phyloP scores from a whole-genome alignment of 2,888 invertebrate genomes.

The Octonoba sinensis region DNA sequence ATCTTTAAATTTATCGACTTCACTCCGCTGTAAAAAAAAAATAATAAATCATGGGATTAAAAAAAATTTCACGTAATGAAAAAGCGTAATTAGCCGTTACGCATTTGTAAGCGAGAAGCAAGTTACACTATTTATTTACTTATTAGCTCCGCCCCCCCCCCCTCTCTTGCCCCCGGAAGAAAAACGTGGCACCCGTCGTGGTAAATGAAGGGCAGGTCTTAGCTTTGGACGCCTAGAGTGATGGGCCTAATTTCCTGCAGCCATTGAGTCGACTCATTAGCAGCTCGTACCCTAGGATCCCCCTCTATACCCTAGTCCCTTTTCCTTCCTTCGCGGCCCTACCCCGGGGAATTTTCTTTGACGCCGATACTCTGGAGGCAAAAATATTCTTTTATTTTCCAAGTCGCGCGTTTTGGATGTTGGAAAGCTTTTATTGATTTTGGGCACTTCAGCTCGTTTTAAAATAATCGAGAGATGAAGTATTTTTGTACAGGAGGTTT shows the following conservation, averaged over 20 bases:
- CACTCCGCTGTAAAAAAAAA: neutral
- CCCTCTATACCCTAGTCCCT: neutral
- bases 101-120: neutral
- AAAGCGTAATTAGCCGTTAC: constrained; percentile 37
- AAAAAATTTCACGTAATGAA: constrained; percentile 23
- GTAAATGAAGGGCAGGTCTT: constrained; percentile 7
- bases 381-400: constrained; percentile 11
- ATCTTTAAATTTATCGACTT: no score
- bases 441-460: neutral
- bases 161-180: constrained; percentile 11
- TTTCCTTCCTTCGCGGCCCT: constrained; percentile 1
- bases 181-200: constrained; percentile 9
- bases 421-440: constrained; percentile 29
- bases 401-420: neutral
- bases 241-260: constrained; percentile 50
- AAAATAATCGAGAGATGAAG: no score
- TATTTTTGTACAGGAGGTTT: no score
- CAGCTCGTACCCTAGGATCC: constrained; percentile 19
- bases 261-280: constrained; percentile 42
- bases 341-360: constrained; percentile 17
- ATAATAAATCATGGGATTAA: neutral
- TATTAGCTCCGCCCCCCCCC: neutral
- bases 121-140: constrained; percentile 13
- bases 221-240: constrained; percentile 22
- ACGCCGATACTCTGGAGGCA: neutral